Base-by-base conservation (phyloP, 2,113 vertebrate species). In the Lethenteron reissneri region DNA sequence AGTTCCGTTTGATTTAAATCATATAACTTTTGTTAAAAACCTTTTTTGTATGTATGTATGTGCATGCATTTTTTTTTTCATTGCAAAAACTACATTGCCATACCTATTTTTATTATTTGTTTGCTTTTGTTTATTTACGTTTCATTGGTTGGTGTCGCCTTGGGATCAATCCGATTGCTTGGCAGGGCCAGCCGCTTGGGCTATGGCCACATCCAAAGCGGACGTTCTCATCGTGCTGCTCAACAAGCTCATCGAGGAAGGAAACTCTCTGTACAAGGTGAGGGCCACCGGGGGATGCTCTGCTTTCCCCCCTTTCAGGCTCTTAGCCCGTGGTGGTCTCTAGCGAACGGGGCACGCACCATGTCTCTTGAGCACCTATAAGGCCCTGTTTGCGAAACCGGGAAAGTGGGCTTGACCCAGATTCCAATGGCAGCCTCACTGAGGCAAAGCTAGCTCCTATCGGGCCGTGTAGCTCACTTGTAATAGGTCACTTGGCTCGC, bases 191-290 rank as follows among this genome's bases (percentile, higher is more conserved):
- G 94, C 94, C 71, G 92, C 92, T 0, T 99, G 94, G 92, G 94
- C 94, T 58, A 99, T 99, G 94, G 94, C 92, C 14, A 99, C 94
- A 19, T 99, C 94, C 74, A 99, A 99, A 76, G 92, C 94, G 1
- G 94, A 99, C 73, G 97, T 99, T 77, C 84, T 99, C 76, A 88
- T 97, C 76, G 96, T 97, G 77, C 88, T 99, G 57, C 85, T 99
- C 19, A 92, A 99, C 84, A 99, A 97, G 77, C 81, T 99, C 74
- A 94, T 97, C 89, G 94, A 99, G 79, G 94, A 99, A 82, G 94
- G 94, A 76, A 97, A 99, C 74, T 58, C 83, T 15, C 83, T 97
- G 72, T 97, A 99, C 78, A 97, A 95, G 84, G 94, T 96, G 83
- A 74, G 19, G 6, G 11, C 17, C 64, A 68, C 64, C 41, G 41